Conservation (phyloP, 2,888 invertebrate genomes). For the Autographa gamma region DNA sequence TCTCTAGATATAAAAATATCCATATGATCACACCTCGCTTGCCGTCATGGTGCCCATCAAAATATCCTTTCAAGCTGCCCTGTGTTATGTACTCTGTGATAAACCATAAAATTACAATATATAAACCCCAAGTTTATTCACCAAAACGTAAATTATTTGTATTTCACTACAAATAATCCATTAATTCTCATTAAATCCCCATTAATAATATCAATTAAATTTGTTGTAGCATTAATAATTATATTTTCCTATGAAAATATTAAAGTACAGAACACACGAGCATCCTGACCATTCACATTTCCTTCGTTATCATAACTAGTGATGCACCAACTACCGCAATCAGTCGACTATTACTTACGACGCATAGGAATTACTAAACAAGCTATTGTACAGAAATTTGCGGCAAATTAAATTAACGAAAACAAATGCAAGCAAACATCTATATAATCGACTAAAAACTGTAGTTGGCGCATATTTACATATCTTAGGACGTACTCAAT, state of each 20-base stretch:
- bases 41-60: conserved; percentile 63
- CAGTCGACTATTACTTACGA: conserved; percentile 27
- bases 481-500: conserved; percentile 71
- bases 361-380: conserved; percentile 11
- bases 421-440: conserved; percentile 20
- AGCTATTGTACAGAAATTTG: conserved; percentile 40
- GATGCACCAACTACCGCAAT: conserved; percentile 41
- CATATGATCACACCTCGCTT: conserved; percentile 74
- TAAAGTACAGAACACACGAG: conserved; percentile 40
- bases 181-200: too few relatives aligned
- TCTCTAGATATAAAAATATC: conserved; percentile 86
- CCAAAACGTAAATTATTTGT: background rate
- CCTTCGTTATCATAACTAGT: conserved; percentile 35
- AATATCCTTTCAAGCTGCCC: conserved; percentile 61
- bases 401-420: conserved; percentile 17
- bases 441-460: conserved; percentile 23
- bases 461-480: conserved; percentile 54
- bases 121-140: too few relatives aligned
- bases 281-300: conserved; percentile 37
- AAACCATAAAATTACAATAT: background rate
- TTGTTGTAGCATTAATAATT: background rate
- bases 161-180: background rate
- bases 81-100: conserved; percentile 53
- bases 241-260: background rate
- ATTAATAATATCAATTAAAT: too few relatives aligned